A percentile compares a stretch with the other conserved stretches of the same genome.
phyloP scores from a whole-genome alignment of 2,113 vertebrate species.

The Craseonycteris thonglongyai region DNA sequence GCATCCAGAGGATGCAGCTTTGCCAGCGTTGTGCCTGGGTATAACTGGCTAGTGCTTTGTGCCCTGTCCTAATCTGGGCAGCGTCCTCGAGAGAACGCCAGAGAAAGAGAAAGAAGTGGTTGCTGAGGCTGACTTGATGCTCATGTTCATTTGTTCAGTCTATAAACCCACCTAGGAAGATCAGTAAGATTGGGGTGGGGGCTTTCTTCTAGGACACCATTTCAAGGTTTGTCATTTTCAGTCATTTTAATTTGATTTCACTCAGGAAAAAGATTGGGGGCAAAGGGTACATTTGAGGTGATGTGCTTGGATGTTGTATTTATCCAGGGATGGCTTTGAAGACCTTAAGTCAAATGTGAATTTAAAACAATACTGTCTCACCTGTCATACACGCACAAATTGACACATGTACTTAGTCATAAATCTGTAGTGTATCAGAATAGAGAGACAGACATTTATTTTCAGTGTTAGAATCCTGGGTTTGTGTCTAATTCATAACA shows the following conservation, averaged over 20 bases:
- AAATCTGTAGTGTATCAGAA: not conserved
- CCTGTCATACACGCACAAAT: not conserved
- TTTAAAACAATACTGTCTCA: not conserved
- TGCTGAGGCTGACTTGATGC: not conserved
- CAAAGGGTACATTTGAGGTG: not conserved
- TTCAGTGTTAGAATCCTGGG: not conserved
- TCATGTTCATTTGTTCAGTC: not conserved
- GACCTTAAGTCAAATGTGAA: not conserved
- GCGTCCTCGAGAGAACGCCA: not conserved
- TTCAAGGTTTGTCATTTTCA: not conserved
- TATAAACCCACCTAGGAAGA: not conserved
- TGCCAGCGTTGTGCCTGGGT: not conserved
- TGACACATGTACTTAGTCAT: not conserved
- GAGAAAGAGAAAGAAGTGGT: not conserved
- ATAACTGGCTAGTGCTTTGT: not conserved
- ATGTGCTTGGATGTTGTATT: not conserved
- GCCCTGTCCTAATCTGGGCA: not conserved
- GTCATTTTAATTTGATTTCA: slow-evolving; percentile 28
- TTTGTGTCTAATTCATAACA: not conserved
- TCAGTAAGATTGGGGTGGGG: too few species aligned
- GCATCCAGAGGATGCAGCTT: not conserved
- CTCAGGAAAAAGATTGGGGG: not conserved
- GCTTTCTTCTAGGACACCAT: not conserved
- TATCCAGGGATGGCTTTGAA: not conserved
- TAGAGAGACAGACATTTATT: not conserved